Percentiles rank a stretch among this genome's conserved stretches.
These are phyloP conservation scores for Ecliptopera silaceata DNA, from an alignment of 2,888 invertebrate species.

Conservation along the genomic window DNA sequence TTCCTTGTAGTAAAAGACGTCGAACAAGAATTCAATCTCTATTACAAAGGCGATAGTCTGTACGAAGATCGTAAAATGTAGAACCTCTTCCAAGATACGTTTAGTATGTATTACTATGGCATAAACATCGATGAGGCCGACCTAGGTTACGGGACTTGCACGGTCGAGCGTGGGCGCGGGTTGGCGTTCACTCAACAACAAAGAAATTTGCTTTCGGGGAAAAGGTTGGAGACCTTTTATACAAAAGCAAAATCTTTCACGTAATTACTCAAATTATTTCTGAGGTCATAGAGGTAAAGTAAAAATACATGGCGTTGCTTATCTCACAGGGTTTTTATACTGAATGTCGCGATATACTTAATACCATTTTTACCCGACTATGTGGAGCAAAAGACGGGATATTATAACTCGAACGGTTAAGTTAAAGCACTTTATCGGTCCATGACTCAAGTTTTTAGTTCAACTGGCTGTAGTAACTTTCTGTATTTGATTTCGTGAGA, in stretches of 20 bases:
- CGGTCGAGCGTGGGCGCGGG: conserved; percentile 53
- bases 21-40: conserved; percentile 53
- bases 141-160: conserved; percentile 47
- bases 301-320: conserved; percentile 17
- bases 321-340: conserved; percentile 33
- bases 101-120: conserved; percentile 58
- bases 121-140: conserved; percentile 54
- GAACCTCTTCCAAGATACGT: conserved; percentile 64
- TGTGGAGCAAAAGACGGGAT: no score
- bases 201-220: conserved; percentile 37
- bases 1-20: conserved; percentile 50
- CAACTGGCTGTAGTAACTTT: conserved; percentile 12
- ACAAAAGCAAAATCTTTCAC: conserved; percentile 27
- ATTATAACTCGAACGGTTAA: conserved; percentile 37
- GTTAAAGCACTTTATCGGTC: conserved; percentile 23
- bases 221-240: no score
- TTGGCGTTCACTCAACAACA: conserved; percentile 29
- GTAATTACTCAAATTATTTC: conserved; percentile 28
- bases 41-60: conserved; percentile 48
- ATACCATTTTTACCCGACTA: conserved; percentile 35
- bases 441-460: conserved; percentile 28
- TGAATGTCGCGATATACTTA: conserved; percentile 37
- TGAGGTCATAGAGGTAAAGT: conserved; percentile 4
- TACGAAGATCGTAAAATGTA: conserved; percentile 59
- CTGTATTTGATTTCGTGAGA: conserved; percentile 23